Evolutionary conservation across 2,888 invertebrate genomes (phyloP).

Genomic region (Polia nebulosa): DNA sequence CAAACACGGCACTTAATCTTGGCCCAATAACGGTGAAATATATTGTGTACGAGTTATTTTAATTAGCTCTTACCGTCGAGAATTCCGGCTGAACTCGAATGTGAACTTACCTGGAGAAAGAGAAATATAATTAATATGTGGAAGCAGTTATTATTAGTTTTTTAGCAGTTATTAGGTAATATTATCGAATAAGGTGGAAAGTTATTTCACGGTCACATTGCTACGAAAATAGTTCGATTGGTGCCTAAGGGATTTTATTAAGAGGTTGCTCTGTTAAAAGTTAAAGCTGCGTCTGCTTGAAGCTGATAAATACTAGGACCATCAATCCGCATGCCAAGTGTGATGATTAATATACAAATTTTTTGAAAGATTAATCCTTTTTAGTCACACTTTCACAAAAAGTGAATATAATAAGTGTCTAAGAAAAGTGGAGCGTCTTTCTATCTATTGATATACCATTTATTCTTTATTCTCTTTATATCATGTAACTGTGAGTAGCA

Average conservation of each 20-base stretch:
- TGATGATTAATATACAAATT: too few species aligned
- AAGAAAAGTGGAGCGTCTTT: too few species aligned
- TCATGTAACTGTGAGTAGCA: too few species aligned
- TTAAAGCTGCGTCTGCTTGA: not conserved
- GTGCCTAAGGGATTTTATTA: not conserved
- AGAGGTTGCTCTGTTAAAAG: not conserved
- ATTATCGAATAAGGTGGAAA: slow-evolving; percentile 26
- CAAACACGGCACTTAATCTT: slow-evolving; percentile 63
- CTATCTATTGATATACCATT: too few species aligned
- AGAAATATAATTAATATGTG: slow-evolving; percentile 53
- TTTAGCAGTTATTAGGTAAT: slow-evolving; percentile 41
- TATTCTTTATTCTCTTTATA: too few species aligned
- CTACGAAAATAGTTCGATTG: slow-evolving; percentile 3
- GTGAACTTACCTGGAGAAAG: slow-evolving; percentile 77
- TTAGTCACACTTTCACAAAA: too few species aligned
- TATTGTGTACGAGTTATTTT: slow-evolving; percentile 66
- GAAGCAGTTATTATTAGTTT: slow-evolving; percentile 51
- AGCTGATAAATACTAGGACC: not conserved
- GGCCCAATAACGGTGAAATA: slow-evolving; percentile 50
- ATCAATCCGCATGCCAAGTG: not conserved
- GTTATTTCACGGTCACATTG: slow-evolving; percentile 45
- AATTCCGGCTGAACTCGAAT: slow-evolving; percentile 47
- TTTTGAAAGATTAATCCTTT: too few species aligned
- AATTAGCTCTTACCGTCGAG: slow-evolving; percentile 68
- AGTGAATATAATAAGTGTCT: too few species aligned